These are phyloP conservation scores for Panopea generosa DNA, from an alignment of 2,888 invertebrate species.

Conservation along the genomic window DNA sequence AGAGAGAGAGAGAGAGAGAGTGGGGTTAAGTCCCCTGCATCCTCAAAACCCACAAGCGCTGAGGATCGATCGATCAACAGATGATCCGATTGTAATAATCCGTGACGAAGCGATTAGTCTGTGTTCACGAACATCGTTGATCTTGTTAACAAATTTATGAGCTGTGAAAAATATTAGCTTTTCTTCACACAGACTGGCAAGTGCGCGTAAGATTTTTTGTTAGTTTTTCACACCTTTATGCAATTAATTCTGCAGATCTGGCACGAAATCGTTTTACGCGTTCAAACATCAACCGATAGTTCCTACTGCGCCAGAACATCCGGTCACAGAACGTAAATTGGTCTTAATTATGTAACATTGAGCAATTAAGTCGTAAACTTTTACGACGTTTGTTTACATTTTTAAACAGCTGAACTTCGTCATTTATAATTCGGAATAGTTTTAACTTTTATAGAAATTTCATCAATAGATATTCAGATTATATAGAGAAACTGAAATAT, in stretches of 20 bases:
- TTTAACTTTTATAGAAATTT: no score
- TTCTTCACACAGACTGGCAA: conserved; percentile 17
- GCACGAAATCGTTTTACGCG: conserved; percentile 8
- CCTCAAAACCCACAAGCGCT: no score
- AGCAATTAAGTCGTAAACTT: not conserved
- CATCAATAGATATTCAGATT: no score
- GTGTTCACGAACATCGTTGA: not conserved
- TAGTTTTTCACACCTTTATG: conserved; percentile 4
- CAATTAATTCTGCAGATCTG: not conserved
- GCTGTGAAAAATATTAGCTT: conserved; percentile 29
- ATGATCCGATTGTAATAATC: no score
- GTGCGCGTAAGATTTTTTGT: conserved; percentile 21
- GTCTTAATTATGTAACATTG: conserved; percentile 14
- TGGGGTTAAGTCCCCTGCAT: no score
- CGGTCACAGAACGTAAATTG: conserved; percentile 7
- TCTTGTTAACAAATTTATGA: conserved; percentile 40
- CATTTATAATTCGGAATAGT: no score
- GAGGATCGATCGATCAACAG: no score
- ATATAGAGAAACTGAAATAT: no score
- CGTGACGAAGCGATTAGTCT: no score
- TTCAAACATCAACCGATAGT: conserved; percentile 7
- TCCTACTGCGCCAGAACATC: conserved; percentile 18
- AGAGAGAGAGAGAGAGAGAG: no score
- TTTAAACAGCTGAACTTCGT: no score
- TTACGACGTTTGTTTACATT: no score